Conservation (phyloP, 64 coral and sea anemone species). For the Porites lutea region DNA sequence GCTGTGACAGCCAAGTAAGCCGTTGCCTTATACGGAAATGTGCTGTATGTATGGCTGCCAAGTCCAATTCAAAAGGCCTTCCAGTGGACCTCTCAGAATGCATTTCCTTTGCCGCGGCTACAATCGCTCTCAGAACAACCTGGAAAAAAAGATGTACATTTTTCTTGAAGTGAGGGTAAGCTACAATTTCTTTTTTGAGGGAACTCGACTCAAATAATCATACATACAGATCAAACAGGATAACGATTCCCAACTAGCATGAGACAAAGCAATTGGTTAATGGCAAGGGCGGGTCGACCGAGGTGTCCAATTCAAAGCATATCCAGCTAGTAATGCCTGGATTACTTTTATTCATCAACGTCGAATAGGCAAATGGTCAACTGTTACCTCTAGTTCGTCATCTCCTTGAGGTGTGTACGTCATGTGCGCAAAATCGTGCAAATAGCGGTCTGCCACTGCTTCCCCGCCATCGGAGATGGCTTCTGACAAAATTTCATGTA, state of each 20-base stretch:
- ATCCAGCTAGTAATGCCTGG: no score
- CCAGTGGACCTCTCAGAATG: not conserved
- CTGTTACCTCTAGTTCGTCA: conserved; percentile 49
- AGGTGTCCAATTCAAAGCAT: no score
- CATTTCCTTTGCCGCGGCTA: conserved; percentile 34
- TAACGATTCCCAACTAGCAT: no score
- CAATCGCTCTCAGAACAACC: conserved; percentile 15
- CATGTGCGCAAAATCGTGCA: conserved; percentile 91
- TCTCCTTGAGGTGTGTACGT: conserved; percentile 74
- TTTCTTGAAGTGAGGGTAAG: not conserved
- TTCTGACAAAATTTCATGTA: not conserved
- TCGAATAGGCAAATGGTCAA: no score
- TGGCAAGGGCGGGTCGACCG: no score
- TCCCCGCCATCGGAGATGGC: conserved; percentile 15
- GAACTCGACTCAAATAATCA: no score
- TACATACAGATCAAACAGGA: no score
- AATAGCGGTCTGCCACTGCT: conserved; percentile 48
- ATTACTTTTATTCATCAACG: no score
- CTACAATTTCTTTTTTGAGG: no score
- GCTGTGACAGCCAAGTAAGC: conserved; percentile 55
- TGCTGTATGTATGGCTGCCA: conserved; percentile 67
- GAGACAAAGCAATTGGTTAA: no score
- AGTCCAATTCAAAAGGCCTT: conserved; percentile 12
- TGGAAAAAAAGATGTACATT: not conserved
- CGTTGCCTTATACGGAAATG: conserved; percentile 59